Evolutionary conservation across 2,888 invertebrate species (phyloP).

Genomic region (Rotaria sp.): DNA sequence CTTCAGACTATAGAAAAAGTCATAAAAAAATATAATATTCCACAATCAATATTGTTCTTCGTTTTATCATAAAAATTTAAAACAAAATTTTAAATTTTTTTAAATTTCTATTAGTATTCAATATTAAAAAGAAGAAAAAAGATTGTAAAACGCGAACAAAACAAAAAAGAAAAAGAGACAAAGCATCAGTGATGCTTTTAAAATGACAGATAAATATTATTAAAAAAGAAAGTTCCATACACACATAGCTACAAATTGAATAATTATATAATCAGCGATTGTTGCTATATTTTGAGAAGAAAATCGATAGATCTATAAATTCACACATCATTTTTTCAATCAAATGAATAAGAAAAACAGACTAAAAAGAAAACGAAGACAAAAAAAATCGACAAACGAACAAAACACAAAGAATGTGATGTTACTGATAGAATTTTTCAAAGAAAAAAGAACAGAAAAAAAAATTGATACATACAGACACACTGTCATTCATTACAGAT

Average conservation of each 20-base stretch:
- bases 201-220: not conserved
- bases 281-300: not conserved
- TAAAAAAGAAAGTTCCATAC: not conserved
- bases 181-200: not conserved
- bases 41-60: no score
- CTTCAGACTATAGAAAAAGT: no score
- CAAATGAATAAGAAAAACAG: not conserved
- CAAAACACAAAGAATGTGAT: conserved; percentile 10
- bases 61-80: no score
- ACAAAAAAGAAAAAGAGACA: not conserved
- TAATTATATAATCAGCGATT: conserved; percentile 15
- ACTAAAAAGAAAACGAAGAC: not conserved
- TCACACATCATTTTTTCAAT: not conserved
- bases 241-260: conserved; percentile 17
- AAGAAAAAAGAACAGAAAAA: not conserved
- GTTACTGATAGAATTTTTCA: not conserved
- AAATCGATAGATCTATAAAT: conserved; percentile 3
- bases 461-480: not conserved
- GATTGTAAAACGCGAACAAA: conserved; percentile 15
- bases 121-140: not conserved
- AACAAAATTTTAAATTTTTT: not conserved
- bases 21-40: no score
- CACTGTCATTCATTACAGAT: not conserved
- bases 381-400: not conserved
- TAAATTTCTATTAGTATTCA: not conserved